A percentile compares a stretch with the other conserved stretches of the same genome.
Conservation (phyloP, 2,113 vertebrate species). For the Sander vitreus region DNA sequence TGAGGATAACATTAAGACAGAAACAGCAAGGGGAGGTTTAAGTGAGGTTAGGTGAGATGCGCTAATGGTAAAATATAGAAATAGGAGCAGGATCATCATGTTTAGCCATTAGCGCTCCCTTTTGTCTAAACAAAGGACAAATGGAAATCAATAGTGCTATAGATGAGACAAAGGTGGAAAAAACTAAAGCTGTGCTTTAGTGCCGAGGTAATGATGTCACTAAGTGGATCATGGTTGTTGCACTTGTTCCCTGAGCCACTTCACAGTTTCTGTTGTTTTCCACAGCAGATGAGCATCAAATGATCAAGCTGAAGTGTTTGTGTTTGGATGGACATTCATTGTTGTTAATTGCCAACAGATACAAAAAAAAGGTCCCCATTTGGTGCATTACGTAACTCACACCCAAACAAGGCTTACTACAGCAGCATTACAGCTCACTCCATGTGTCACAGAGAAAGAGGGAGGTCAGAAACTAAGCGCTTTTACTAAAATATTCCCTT, state of each 20-base stretch:
- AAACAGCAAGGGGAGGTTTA: background rate
- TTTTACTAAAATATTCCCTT: background rate
- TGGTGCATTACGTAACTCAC: constrained; percentile 48
- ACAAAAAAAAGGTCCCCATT: constrained; percentile 15
- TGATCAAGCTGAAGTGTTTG: constrained; percentile 42
- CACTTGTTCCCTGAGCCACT: constrained; percentile 40
- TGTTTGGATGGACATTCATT: constrained; percentile 24
- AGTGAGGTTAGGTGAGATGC: background rate
- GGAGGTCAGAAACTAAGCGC: background rate
- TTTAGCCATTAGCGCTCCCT: background rate
- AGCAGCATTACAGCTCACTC: background rate
- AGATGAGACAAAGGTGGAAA: constrained; percentile 7
- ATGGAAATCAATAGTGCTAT: constrained; percentile 2
- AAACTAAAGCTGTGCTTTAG: background rate
- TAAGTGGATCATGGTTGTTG: constrained; percentile 37
- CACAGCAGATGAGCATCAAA: constrained; percentile 33
- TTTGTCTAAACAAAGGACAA: constrained; percentile 2
- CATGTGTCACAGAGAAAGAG: background rate
- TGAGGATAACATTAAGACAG: background rate
- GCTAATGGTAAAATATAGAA: background rate
- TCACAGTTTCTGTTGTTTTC: constrained; percentile 22
- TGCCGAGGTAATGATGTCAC: constrained; percentile 32
- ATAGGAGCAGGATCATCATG: background rate
- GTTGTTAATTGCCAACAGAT: constrained; percentile 16
- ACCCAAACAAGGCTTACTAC: constrained; percentile 35